Conservation (phyloP, 2,797 vertebrate genomes). For the Sebastes steindachneri region DNA sequence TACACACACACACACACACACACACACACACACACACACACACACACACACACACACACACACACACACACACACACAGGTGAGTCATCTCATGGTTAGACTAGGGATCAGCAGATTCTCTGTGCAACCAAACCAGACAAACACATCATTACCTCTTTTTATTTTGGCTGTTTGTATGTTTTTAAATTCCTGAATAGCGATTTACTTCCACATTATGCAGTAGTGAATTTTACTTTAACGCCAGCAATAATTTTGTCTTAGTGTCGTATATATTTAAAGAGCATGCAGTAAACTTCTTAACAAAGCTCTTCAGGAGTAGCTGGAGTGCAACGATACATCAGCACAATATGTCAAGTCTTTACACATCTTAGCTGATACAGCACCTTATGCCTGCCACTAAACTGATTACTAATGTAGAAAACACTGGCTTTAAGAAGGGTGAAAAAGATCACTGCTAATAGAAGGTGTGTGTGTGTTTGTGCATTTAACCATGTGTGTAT, state of each 20-base stretch:
- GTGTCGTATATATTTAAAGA: conserved; percentile 40
- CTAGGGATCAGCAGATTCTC: conserved; percentile 46
- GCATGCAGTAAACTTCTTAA: conserved; percentile 24
- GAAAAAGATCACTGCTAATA: conserved; percentile 29
- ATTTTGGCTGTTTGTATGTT: conserved; percentile 29
- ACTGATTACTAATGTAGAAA: conserved; percentile 48
- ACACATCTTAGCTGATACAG: conserved; percentile 48
- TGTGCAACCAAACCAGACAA: conserved; percentile 24
- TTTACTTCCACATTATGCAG: conserved; percentile 37
- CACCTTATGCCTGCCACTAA: conserved; percentile 43
- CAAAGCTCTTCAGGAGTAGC: conserved; percentile 21
- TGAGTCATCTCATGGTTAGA: conserved; percentile 36
- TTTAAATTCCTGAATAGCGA: conserved; percentile 35
- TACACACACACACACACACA: background rate
- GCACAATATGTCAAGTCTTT: conserved; percentile 46
- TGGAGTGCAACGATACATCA: conserved; percentile 31
- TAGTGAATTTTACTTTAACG: conserved; percentile 9
- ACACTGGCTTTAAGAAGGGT: conserved; percentile 18
- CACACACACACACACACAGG: background rate
- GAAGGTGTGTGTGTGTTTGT: conserved; percentile 2
- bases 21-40: background rate
- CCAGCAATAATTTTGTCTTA: conserved; percentile 42
- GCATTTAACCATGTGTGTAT: conserved; percentile 1
- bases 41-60: background rate
- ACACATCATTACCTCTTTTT: conserved; percentile 44